Base-by-base conservation (phyloP, 2,888 invertebrate genomes). In the Tenthredo scrophulariae region DNA sequence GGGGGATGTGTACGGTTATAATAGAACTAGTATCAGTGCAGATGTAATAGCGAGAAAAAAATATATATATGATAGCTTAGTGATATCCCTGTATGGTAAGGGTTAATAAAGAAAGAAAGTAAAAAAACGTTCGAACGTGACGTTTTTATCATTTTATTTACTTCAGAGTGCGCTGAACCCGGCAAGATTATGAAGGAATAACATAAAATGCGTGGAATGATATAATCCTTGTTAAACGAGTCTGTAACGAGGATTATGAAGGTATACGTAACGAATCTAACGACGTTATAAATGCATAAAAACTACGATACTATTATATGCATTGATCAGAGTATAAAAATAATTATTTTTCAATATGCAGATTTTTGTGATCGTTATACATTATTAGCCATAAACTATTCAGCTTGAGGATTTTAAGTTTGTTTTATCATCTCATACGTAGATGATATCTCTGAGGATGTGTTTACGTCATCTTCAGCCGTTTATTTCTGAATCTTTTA, bases 191-290 rank as follows among this genome's bases (percentile, higher is more conserved):
- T 87, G 87, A 88, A 54, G 40, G 89, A 90, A 90, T 90, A 89
- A 90, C 89, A 91, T 88, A 89, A 86, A 85, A 79, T 86, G 87
- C 85, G 80, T 40, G 88, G 86, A 86, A 88, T 88, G 86, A 89
- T 90, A 91, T 90, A 90, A 90, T 90, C 88, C 89, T 87, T 87
- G 89, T 89, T 88, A 90, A 91, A 90, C 90, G 90, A 86, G 90
- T 89, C 88, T 89, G 88, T 89, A 89, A 89, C 86, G 83, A 82
- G 62, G 80, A 80, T 80, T 80, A 80, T 80, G 26, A 80, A 58
- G 62, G 10, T 40, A 26, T 40, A 26, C 43, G n/a, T 67, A 29
- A 67, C 67, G 18, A 29, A 33, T 10, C 13, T 33, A 18, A 13
- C 67, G 4, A 33, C 67, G 67, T 18, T 18, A 33, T 29, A 33